A percentile compares a stretch with the other conserved stretches of the same genome.
Evolutionary conservation across 2,888 invertebrate species (phyloP).

Genomic region (Spodoptera exigua): DNA sequence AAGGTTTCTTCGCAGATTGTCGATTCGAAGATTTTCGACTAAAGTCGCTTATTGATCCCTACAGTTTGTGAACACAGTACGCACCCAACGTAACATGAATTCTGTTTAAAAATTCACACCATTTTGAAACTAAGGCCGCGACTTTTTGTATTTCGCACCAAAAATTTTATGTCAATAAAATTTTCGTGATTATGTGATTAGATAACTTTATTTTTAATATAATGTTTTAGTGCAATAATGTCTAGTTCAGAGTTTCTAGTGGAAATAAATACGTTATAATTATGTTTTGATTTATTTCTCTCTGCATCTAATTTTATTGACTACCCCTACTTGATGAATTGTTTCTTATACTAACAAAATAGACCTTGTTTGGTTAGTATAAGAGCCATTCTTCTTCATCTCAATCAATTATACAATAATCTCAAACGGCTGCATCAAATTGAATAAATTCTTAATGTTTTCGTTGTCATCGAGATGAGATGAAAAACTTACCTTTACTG

Average conservation of each 20-base stretch:
- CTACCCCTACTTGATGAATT: too few species aligned
- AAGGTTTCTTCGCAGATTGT: too few species aligned
- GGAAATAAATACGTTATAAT: slow-evolving; percentile 72
- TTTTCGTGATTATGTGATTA: slow-evolving; percentile 62
- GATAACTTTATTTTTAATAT: slow-evolving; percentile 62
- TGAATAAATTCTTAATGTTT: too few species aligned
- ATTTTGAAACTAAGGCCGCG: slow-evolving; percentile 34
- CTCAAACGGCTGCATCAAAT: too few species aligned
- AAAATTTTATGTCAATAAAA: slow-evolving; percentile 63
- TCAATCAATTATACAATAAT: too few species aligned
- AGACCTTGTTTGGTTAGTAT: too few species aligned
- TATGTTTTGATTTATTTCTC: slow-evolving; percentile 39
- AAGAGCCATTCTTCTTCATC: too few species aligned
- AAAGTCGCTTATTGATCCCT: background rate
- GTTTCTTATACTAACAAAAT: too few species aligned
- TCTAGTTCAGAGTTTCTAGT: slow-evolving; percentile 76
- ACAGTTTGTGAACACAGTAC: too few species aligned
- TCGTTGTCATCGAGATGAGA: too few species aligned
- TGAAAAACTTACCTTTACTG: too few species aligned
- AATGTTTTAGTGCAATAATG: slow-evolving; percentile 75
- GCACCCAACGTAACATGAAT: too few species aligned
- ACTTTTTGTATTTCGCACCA: slow-evolving; percentile 67
- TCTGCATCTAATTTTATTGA: background rate
- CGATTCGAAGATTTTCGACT: slow-evolving; percentile 4
- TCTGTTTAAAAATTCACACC: slow-evolving; percentile 29